These are phyloP conservation scores for Mormoops blainvillei DNA, from an alignment of 2,113 vertebrate genomes.

Conservation along the genomic window DNA sequence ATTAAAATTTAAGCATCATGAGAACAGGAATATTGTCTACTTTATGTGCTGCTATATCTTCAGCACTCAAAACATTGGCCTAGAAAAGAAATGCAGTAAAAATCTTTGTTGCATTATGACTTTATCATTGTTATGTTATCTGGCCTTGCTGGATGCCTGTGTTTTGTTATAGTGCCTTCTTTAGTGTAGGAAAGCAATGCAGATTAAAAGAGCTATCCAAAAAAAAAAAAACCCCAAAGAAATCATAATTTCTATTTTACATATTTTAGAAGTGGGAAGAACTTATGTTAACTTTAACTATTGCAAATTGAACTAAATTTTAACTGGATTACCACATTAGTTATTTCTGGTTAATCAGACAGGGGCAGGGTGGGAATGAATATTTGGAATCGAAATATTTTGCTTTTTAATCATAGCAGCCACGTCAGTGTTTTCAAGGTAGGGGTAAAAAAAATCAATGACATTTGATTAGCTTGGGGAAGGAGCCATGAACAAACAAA, in stretches of 20 bases:
- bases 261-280: neutral
- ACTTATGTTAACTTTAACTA: neutral
- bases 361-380: neutral
- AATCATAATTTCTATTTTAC: neutral
- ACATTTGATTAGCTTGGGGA: neutral
- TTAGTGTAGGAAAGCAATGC: neutral
- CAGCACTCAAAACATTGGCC: neutral
- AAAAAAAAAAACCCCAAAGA: neutral
- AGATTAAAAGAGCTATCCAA: neutral
- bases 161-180: neutral
- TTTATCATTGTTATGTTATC: neutral
- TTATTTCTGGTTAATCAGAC: neutral
- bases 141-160: neutral
- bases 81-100: neutral
- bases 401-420: neutral
- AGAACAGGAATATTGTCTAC: neutral
- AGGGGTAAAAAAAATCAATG: neutral
- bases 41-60: neutral
- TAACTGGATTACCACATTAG: neutral
- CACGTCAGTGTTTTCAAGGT: neutral
- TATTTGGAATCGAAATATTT: neutral
- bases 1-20: neutral
- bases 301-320: neutral
- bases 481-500: neutral
- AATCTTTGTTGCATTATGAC: neutral